phyloP scores from a whole-genome alignment of 2,113 vertebrate species.

The Rafetus swinhoei region DNA sequence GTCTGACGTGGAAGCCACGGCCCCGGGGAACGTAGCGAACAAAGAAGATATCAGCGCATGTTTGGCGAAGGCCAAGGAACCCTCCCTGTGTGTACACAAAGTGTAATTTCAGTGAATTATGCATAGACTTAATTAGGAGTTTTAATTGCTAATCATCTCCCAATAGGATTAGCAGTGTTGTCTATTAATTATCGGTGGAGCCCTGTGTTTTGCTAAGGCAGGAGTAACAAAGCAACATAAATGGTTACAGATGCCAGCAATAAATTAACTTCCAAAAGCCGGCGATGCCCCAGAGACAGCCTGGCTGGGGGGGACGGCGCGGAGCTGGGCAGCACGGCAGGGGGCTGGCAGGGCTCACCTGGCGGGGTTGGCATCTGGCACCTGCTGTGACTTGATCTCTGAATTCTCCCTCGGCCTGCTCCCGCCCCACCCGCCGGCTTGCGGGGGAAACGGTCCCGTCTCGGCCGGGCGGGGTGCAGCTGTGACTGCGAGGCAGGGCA shows the following conservation, averaged over 20 bases:
- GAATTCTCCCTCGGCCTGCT: not conserved
- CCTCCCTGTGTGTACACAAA: conserved; percentile 77
- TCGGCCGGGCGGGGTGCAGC: no score
- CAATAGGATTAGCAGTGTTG: conserved; percentile 79
- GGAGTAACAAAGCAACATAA: conserved; percentile 69
- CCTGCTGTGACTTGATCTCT: not conserved
- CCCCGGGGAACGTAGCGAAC: conserved; percentile 2
- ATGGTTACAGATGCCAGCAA: conserved; percentile 51
- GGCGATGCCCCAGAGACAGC: not conserved
- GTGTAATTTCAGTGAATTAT: conserved; percentile 81
- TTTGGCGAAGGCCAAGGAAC: conserved; percentile 67
- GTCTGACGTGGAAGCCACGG: fast-evolving
- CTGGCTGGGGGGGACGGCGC: not conserved
- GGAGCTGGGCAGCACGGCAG: not conserved
- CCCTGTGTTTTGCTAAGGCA: conserved; percentile 77
- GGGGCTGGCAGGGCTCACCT: not conserved
- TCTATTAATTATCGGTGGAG: conserved; percentile 81
- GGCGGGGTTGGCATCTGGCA: not conserved
- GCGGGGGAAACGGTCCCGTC: no score
- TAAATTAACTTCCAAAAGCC: conserved; percentile 68
- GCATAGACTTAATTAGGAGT: conserved; percentile 83
- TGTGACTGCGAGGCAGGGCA: no score
- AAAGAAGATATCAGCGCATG: conserved; percentile 15
- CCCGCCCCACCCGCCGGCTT: not conserved
- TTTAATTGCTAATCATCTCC: conserved; percentile 84